Conservation (phyloP, 1,140 invertebrate species). For the Zaprionus vittiger region DNA sequence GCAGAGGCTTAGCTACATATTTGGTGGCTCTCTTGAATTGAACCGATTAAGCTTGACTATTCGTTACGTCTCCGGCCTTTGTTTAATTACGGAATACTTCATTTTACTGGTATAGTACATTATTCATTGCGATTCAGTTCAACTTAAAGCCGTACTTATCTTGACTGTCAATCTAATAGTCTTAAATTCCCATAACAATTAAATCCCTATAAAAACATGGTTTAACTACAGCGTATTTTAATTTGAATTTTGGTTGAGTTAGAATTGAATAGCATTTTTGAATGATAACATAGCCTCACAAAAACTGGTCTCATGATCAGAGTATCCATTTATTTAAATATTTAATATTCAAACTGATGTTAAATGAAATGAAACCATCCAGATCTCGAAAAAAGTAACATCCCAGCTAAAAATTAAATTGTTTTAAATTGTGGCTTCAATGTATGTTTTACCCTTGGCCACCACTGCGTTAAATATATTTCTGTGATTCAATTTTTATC, state of each 20-base stretch:
- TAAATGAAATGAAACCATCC: no score
- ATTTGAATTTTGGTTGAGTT: no score
- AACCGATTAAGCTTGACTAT: background rate
- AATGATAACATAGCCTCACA: no score
- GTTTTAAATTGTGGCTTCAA: background rate
- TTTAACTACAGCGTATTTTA: no score
- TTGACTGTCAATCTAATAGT: background rate
- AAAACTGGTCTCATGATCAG: no score
- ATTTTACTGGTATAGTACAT: background rate
- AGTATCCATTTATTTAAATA: no score
- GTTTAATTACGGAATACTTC: background rate
- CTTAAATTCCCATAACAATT: no score
- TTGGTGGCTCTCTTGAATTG: background rate
- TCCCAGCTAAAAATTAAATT: no score
- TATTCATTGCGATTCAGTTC: background rate
- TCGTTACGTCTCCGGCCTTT: background rate
- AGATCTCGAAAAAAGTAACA: no score
- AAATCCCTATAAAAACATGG: no score
- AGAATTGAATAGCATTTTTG: no score
- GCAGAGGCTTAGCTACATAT: background rate
- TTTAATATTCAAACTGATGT: no score
- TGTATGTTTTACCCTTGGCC: background rate
- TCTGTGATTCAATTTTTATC: conserved; percentile 19
- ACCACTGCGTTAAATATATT: conserved; percentile 23
- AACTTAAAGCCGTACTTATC: background rate